Evolutionary conservation across 1,140 invertebrate species (phyloP).

Genomic region (Lepidotrigona ventralis): DNA sequence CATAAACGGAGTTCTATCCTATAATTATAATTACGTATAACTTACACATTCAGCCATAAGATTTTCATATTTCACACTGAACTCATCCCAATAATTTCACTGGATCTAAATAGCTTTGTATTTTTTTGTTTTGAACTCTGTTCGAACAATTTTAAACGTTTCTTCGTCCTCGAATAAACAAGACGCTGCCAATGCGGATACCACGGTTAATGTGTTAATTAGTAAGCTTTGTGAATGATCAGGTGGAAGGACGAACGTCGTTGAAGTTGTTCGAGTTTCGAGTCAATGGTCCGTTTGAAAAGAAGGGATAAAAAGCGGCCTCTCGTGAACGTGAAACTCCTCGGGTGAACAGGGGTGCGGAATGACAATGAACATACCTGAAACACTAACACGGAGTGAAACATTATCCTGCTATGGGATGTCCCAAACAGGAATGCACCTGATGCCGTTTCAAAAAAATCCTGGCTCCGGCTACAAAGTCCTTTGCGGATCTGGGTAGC

Average conservation of each 20-base stretch:
- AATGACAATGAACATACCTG: constrained; percentile 34
- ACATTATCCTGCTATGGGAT: constrained; percentile 42
- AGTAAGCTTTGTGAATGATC: constrained; percentile 24
- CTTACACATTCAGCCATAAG: too few relatives aligned
- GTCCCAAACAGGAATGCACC: constrained; percentile 49
- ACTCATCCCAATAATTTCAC: too few relatives aligned
- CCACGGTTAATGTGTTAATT: constrained; percentile 27
- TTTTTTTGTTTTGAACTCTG: too few relatives aligned
- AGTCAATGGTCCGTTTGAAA: constrained; percentile 21
- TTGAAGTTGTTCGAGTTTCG: constrained; percentile 38
- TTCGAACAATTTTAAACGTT: background rate
- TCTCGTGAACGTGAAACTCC: constrained; percentile 17
- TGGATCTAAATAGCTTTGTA: too few relatives aligned
- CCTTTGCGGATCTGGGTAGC: background rate
- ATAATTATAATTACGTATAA: too few relatives aligned
- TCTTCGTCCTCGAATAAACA: background rate
- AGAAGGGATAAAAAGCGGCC: constrained; percentile 14
- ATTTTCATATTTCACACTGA: too few relatives aligned
- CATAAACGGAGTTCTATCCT: too few relatives aligned
- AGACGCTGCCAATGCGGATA: constrained; percentile 42
- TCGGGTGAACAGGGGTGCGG: constrained; percentile 43
- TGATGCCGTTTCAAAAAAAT: constrained; percentile 40
- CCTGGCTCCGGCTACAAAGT: constrained; percentile 15
- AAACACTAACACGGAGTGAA: constrained; percentile 31
- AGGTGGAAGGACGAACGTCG: constrained; percentile 21